A percentile compares a stretch with the other conserved stretches of the same genome.
Conservation (phyloP, 2,797 vertebrate genomes). For the Taenioides sp. region DNA sequence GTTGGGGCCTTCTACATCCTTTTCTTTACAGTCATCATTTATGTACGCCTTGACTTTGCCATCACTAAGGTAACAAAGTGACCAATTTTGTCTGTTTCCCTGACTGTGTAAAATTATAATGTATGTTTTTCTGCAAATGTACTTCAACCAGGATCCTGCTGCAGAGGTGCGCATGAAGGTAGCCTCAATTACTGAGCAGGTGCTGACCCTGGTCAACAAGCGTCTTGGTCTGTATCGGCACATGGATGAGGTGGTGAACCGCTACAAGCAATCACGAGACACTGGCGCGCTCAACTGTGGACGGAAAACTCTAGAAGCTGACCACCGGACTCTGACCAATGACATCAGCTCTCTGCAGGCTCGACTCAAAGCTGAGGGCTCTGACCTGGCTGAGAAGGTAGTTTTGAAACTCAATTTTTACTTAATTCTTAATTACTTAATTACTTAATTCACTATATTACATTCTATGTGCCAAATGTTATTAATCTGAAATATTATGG, state of each 20-base stretch:
- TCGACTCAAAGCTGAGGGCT: conserved; percentile 93
- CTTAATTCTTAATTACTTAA: too few relatives aligned
- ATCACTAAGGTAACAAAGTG: conserved; percentile 90
- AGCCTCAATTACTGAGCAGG: conserved; percentile 97
- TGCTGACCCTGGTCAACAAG: conserved; percentile 95
- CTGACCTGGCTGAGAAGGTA: conserved; percentile 94
- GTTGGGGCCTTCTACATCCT: conserved; percentile 96
- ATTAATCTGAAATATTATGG: not conserved
- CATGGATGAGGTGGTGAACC: conserved; percentile 95
- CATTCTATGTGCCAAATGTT: not conserved
- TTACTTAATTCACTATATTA: not conserved
- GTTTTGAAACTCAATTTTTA: not conserved
- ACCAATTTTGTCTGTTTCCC: not conserved
- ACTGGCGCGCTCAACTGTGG: conserved; percentile 89
- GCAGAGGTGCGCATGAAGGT: conserved; percentile 99
- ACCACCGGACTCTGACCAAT: conserved; percentile 88
- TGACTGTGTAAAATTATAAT: not conserved
- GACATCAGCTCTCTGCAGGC: conserved; percentile 91
- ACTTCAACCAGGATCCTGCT: conserved; percentile 86
- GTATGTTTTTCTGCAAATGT: not conserved
- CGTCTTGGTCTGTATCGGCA: conserved; percentile 94
- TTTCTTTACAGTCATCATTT: conserved; percentile 98
- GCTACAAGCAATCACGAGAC: conserved; percentile 95
- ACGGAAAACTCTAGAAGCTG: conserved; percentile 90
- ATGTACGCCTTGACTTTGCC: conserved; percentile 95